Conservation (phyloP, 1,140 invertebrate genomes). For the Leptinotarsa lineolata region DNA sequence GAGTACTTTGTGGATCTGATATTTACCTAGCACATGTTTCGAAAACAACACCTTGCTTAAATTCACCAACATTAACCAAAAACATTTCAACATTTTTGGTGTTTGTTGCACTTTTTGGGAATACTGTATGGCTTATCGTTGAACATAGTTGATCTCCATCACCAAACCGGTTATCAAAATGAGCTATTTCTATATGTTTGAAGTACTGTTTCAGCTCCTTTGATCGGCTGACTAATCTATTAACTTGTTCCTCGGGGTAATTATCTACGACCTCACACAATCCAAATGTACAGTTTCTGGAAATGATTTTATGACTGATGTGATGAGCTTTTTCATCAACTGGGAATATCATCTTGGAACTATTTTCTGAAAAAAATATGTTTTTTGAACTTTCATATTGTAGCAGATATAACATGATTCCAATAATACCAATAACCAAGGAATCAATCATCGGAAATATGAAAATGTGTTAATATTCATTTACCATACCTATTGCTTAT, state of each 20-base stretch:
- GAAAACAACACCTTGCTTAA: conserved; percentile 28
- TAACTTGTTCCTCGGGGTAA: not conserved
- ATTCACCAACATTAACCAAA: conserved; percentile 25
- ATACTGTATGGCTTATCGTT: conserved; percentile 3
- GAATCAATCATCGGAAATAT: too few species aligned
- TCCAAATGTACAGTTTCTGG: conserved; percentile 1
- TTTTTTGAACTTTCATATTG: too few species aligned
- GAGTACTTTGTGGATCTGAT: not conserved
- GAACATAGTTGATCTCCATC: conserved; percentile 24
- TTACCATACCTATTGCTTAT: too few species aligned
- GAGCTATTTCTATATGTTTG: not conserved
- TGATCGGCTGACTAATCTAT: not conserved
- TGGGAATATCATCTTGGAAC: not conserved
- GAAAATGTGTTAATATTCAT: too few species aligned
- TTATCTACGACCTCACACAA: not conserved
- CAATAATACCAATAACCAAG: too few species aligned
- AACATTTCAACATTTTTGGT: conserved; percentile 24
- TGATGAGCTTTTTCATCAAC: not conserved
- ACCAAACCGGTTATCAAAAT: not conserved
- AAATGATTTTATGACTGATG: not conserved
- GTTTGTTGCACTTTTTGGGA: conserved; percentile 29
- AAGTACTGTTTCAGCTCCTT: not conserved
- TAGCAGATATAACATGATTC: too few species aligned
- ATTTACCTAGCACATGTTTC: conserved; percentile 29
- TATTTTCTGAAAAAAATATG: not conserved